Conservation (phyloP, 1,140 invertebrate species). For the Phenacoccus solenopsis region DNA sequence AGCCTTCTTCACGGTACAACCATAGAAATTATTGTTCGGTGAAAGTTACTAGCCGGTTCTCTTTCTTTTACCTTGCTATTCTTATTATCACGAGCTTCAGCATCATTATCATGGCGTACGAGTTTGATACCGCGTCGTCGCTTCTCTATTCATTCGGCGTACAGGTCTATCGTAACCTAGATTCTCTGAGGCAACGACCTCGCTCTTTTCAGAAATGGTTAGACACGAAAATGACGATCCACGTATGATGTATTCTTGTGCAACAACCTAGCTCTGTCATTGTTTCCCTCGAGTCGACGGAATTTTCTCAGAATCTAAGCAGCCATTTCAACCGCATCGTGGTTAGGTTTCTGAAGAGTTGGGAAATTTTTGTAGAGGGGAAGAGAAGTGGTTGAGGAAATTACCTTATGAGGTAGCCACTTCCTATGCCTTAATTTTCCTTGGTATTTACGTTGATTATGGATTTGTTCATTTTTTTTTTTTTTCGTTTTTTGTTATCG, state of each 20-base stretch:
- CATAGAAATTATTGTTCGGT: conserved; percentile 17
- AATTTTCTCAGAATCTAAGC: too few relatives aligned
- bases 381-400: too few relatives aligned
- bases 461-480: background rate
- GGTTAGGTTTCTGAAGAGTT: too few relatives aligned
- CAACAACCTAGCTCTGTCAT: background rate
- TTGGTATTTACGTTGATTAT: too few relatives aligned
- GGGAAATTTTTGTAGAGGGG: too few relatives aligned
- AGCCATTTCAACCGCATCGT: too few relatives aligned
- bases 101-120: conserved; percentile 8
- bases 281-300: background rate
- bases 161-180: conserved; percentile 12
- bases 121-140: background rate
- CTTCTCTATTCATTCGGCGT: conserved; percentile 1
- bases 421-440: too few relatives aligned
- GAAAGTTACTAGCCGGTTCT: conserved; percentile 17
- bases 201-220: background rate
- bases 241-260: conserved; percentile 7
- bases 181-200: conserved; percentile 1
- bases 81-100: conserved; percentile 10
- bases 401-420: too few relatives aligned
- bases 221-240: background rate
- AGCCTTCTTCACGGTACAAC: conserved; percentile 7
- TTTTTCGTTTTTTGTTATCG: background rate
- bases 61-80: conserved; percentile 12